Evolutionary conservation across 1,140 invertebrate genomes (phyloP).

Genomic region (Drosophila sulfurigaster): DNA sequence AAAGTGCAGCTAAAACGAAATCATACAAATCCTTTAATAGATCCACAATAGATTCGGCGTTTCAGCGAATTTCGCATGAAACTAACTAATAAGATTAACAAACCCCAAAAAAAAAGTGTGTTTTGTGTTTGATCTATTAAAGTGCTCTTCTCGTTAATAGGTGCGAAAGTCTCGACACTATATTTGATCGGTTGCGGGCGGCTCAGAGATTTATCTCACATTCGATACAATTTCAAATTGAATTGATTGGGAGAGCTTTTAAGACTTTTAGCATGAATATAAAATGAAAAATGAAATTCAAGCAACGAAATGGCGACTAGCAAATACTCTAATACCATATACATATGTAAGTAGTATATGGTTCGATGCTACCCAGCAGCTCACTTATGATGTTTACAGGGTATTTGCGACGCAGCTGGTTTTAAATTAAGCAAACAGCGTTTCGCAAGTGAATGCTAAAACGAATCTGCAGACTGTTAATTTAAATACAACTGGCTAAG

Average conservation of each 20-base stretch:
- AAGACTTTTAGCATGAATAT: slow-evolving; percentile 19
- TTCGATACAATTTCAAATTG: background rate
- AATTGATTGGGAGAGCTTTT: background rate
- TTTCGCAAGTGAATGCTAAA: slow-evolving; percentile 66
- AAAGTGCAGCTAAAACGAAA: background rate
- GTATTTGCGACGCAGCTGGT: slow-evolving; percentile 9
- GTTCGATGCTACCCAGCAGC: background rate
- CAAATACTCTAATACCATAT: background rate
- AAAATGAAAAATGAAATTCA: background rate
- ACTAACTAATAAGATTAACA: slow-evolving; percentile 5
- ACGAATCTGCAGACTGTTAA: slow-evolving; percentile 41
- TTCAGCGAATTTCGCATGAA: background rate
- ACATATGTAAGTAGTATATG: background rate
- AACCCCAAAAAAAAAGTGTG: no score
- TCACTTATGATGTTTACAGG: background rate
- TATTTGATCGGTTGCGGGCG: background rate
- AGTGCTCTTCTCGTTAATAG: background rate
- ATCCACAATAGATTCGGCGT: background rate
- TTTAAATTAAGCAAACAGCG: slow-evolving; percentile 38
- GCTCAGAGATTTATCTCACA: slow-evolving; percentile 1
- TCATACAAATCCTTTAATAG: background rate
- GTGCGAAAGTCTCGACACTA: slow-evolving; percentile 7
- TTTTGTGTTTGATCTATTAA: slow-evolving; percentile 3
- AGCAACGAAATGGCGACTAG: background rate
- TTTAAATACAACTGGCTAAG: slow-evolving; percentile 35